These are phyloP conservation scores for Sebastes itinus DNA, from an alignment of 2,797 vertebrate species.

Conservation along the genomic window DNA sequence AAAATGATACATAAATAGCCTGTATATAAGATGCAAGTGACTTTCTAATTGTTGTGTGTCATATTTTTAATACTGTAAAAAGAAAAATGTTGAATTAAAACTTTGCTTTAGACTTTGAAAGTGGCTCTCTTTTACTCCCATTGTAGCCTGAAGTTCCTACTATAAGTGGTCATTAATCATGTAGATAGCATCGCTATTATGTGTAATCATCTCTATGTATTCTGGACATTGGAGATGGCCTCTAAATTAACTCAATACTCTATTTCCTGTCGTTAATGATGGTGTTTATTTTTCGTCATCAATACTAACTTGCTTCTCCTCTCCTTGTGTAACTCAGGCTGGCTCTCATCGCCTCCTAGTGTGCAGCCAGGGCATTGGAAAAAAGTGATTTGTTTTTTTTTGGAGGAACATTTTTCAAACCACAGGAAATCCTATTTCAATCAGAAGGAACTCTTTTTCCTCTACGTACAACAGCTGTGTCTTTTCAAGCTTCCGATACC, in stretches of 20 bases:
- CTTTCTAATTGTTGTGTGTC: too few species aligned
- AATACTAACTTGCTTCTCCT: not conserved
- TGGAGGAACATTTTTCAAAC: constrained; percentile 34
- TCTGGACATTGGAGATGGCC: not conserved
- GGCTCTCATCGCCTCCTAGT: constrained; percentile 48
- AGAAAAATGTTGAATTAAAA: not conserved
- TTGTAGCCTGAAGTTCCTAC: not conserved
- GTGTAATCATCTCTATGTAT: not conserved
- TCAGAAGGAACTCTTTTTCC: constrained; percentile 17
- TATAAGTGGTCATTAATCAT: not conserved
- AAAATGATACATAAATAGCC: not conserved
- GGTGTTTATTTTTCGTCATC: not conserved
- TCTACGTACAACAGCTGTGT: not conserved
- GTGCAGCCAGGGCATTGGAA: not conserved
- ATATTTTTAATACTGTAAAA: too few species aligned
- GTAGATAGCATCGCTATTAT: not conserved
- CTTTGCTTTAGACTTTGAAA: not conserved
- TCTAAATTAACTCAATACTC: not conserved
- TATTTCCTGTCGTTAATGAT: not conserved
- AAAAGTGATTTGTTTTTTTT: constrained; percentile 1
- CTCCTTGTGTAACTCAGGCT: constrained; percentile 32
- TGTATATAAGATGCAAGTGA: too few species aligned
- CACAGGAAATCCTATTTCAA: constrained; percentile 55
- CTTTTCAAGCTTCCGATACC: not conserved
- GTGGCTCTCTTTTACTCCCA: not conserved